Evolutionary conservation across 2,888 invertebrate genomes (phyloP).

Genomic region (Mimumesa dahlbomi): DNA sequence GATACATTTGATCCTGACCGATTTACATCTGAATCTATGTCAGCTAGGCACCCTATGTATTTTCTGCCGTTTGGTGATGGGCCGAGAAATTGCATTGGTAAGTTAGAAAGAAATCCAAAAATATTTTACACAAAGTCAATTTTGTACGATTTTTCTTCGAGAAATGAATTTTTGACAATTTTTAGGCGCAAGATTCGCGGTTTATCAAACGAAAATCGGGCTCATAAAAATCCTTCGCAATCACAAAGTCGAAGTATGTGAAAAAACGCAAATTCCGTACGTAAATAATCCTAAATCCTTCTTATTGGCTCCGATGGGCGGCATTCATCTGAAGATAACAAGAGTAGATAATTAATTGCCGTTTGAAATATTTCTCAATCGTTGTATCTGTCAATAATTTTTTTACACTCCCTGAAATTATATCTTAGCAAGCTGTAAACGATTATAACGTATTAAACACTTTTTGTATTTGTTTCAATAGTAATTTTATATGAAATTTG

Average conservation of each 20-base stretch:
- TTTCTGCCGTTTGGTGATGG: constrained; percentile 74
- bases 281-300: constrained; percentile 62
- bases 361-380: too few species aligned
- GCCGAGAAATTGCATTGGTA: constrained; percentile 75
- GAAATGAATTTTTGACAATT: not conserved
- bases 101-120: not conserved
- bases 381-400: too few species aligned
- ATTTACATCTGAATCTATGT: constrained; percentile 62
- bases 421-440: too few species aligned
- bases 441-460: too few species aligned
- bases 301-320: constrained; percentile 70
- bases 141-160: too few species aligned
- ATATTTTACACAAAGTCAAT: too few species aligned
- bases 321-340: constrained; percentile 74
- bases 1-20: constrained; percentile 71
- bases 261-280: constrained; percentile 71
- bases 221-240: constrained; percentile 74
- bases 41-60: constrained; percentile 64
- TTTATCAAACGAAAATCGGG: constrained; percentile 77
- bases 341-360: too few species aligned
- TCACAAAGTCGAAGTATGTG: constrained; percentile 73
- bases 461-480: too few species aligned
- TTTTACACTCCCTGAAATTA: too few species aligned
- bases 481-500: too few species aligned
- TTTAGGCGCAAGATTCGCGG: constrained; percentile 72